Evolutionary conservation across 92 coral and sea anemone species (phyloP), one percentile per base, ranked within the genome.

Genomic region (Meandrina meandrites): DNA sequence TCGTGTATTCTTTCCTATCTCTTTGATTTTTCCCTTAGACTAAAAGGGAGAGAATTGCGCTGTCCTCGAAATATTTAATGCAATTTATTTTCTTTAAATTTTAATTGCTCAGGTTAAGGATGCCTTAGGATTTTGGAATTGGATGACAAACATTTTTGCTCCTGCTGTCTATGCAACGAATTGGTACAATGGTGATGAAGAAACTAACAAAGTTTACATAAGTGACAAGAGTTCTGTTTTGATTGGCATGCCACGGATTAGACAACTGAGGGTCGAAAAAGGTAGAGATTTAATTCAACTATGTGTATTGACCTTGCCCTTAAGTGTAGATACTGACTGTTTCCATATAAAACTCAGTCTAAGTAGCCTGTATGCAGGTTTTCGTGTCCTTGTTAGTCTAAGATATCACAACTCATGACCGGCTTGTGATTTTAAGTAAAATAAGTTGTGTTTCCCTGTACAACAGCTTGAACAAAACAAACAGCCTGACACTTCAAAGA

Each of bases 231-330:
- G 75, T 31, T 91, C 93, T 60, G 60, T 91, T 42, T 81, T 91
- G 37, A 73, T 91, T 37, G 93, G 93, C 40, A 82, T 91, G 89
- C 91, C 93, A 71, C 85, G 91, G 28, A 77, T 91, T 64, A 82
- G 86, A 79, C 93, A 87, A 72, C 62, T 80, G 81, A 78, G 93
- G 48, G 84, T 91, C 47, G 72, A 57, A 56, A 58, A 58, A 83
- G 91, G 93, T 84, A 40, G 81, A 24, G 27, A 68, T 27, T 27
- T 24, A 13, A 9, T 5, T 40, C 12, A 45, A 16, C 11, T 60
- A 0, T 57, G n/a, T 22, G 27, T 57, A 57, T 24, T 6, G 5
- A 57, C 27, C 64, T 7, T 19, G 8, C 64, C 18, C 4, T 57
- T 8, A 24, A 57, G 27, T 57, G 64, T 17, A 57, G 5, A 57